Evolutionary conservation across 2,113 vertebrate genomes (phyloP), one percentile per base, ranked within the genome.

Genomic region (Nesospiza acunhae): DNA sequence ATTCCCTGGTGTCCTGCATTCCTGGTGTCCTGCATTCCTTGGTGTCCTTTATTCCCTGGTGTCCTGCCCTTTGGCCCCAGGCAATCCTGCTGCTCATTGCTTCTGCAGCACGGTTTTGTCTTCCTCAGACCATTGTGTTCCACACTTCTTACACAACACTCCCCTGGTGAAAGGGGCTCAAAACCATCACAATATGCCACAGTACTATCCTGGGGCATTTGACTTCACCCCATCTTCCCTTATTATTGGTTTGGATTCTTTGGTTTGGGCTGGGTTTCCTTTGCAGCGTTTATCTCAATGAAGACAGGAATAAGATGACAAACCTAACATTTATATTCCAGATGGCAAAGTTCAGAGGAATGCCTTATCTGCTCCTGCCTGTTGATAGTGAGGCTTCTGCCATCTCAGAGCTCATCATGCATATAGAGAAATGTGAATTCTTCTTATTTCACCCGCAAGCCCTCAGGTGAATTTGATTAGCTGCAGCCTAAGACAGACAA

Each of bases 311-410:
- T 13, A 82, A 53, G 78, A 35, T 46, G 47, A 74, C 24, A 85
- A 79, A 73, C 66, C 69, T 62, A 52, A 77, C 19, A 13, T 84
- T 35, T 68, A 35, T 70, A 42, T 47, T 97, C 83, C 83, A 96
- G 85, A 91, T 86, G 68, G 94, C 77, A 69, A 47, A 93, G 92
- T 76, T 93, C 50, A 92, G 72, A 37, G 33, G 79, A 97, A 93
- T 47, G 63, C 72, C 84, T 94, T 68, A 82, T 14, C 28, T 84
- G 50, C 75, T 94, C 26, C 63, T 63, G 8, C 62, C 68, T 89
- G 47, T 60, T 90, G 80, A 56, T 37, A 60, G 59, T 6, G 6
- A 84, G 56, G 58, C 67, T 86, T 77, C 77, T 96, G 83, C 74
- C 92, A 94, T 62, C 73, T 80, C 84, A 7, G 87, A 90, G 62